Conservation (phyloP, 2,888 invertebrate species). For the Autographa gamma region DNA sequence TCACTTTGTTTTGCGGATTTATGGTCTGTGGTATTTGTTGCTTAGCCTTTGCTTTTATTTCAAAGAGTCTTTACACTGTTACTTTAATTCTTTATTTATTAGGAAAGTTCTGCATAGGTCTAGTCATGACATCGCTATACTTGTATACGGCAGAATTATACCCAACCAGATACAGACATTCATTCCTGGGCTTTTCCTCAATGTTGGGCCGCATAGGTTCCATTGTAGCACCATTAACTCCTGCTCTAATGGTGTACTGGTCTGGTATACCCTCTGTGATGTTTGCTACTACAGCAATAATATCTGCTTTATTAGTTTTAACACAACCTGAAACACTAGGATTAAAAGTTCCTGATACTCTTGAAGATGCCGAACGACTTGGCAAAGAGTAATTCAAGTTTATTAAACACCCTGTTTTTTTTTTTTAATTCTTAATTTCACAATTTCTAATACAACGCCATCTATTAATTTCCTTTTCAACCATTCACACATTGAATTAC, state of each 20-base stretch:
- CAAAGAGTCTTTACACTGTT: conserved; percentile 71
- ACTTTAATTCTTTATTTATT: conserved; percentile 86
- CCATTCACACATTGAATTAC: background rate
- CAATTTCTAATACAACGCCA: conserved; percentile 33
- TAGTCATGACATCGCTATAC: conserved; percentile 91
- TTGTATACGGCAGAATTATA: conserved; percentile 92
- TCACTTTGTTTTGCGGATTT: conserved; percentile 78
- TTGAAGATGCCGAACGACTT: conserved; percentile 82
- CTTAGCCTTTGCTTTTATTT: conserved; percentile 85
- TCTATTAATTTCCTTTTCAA: conserved; percentile 33
- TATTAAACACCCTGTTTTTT: background rate
- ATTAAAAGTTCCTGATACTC: conserved; percentile 80
- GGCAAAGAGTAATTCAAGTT: conserved; percentile 58
- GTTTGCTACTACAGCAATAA: conserved; percentile 78
- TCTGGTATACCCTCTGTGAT: conserved; percentile 80
- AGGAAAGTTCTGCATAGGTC: conserved; percentile 91
- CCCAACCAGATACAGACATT: conserved; percentile 91
- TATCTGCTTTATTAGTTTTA: conserved; percentile 77
- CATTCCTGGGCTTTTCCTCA: conserved; percentile 91
- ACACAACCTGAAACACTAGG: conserved; percentile 83
- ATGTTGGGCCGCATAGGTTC: conserved; percentile 93
- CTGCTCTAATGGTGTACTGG: conserved; percentile 89
- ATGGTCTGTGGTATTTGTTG: conserved; percentile 86
- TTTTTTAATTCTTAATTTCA: background rate
- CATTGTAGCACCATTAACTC: conserved; percentile 91